Evolutionary conservation across 2,113 vertebrate genomes (phyloP), one percentile per base, ranked within the genome.

Genomic region (Mormoops blainvillei): DNA sequence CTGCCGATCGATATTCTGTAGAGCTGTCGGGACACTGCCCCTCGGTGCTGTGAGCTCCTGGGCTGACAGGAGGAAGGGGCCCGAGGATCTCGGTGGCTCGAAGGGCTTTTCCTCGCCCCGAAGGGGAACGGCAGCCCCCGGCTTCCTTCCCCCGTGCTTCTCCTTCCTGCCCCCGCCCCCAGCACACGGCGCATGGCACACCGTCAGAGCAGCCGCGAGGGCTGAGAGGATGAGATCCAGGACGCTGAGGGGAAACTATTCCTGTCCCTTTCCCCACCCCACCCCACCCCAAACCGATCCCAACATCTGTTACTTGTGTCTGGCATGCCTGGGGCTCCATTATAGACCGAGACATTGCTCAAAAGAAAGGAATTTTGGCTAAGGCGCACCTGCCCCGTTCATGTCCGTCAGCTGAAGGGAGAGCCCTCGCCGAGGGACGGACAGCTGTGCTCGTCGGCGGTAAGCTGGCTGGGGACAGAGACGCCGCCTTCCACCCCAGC

Each of bases 391-490:
- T 96, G 92, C 36, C 82, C 36, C 48, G 19, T 20, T 71, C 50
- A 11, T 19, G 67, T 92, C 85, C 82, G 70, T 92, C 58, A 1
- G 58, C 61, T 1, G 28, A 28, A 6, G 10, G 58, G 61, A 14
- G 78, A 81, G 58, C 41, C 12, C 67, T 81, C 50, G 38, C 20
- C 43, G 14, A 85, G 41, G 41, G 90, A 70, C 3, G 18, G 77
- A 78, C 95, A 96, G 54, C 91, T 97, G 94, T 88, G 95, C 54
- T 77, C 19, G 50, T n/a, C 31, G 45, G 65, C 19, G 31, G 28
- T 12, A 43, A 84, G 38, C 77, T 36, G 33, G 58, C 8, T 50
- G 56, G 77, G 81, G 41, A 61, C 28, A 63, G 85, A 5, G 33
- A 38, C 22, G 12, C 45, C 82, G 28, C 61, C 77, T 73, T 61